Conservation (phyloP, 1,140 invertebrate species). For the Tachypleus tridentatus region DNA sequence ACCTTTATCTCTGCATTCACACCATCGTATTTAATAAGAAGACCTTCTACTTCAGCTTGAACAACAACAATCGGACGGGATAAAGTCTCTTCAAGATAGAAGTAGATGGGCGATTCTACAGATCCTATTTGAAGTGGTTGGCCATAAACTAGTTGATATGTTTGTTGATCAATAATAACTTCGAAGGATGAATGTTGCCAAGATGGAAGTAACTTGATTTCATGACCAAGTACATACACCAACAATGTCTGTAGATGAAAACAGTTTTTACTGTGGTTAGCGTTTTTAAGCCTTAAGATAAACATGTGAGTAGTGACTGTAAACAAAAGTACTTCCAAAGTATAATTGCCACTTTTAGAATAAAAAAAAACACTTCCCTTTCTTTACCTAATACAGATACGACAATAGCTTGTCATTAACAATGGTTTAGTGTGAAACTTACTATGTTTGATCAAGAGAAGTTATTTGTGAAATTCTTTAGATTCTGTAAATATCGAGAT, state of each 20-base stretch:
- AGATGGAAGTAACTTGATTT: conserved; percentile 18
- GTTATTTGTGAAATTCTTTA: too few relatives aligned
- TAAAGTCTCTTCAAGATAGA: conserved; percentile 11
- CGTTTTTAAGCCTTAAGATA: too few relatives aligned
- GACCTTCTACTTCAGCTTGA: conserved; percentile 1
- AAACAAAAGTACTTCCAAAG: too few relatives aligned
- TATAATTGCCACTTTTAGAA: too few relatives aligned
- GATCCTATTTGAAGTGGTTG: conserved; percentile 3
- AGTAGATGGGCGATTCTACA: conserved; percentile 1
- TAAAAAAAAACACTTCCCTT: too few relatives aligned
- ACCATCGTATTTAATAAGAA: conserved; percentile 16
- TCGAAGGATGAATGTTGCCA: conserved; percentile 4
- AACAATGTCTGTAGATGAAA: too few relatives aligned
- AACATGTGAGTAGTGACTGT: too few relatives aligned
- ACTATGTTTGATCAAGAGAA: too few relatives aligned
- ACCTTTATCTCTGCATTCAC: conserved; percentile 15
- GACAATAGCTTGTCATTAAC: too few relatives aligned
- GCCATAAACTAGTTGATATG: conserved; percentile 1
- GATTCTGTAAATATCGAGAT: conserved; percentile 1
- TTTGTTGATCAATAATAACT: conserved; percentile 15
- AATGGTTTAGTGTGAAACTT: too few relatives aligned
- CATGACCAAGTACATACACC: neutral
- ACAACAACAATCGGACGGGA: conserved; percentile 13
- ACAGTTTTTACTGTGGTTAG: too few relatives aligned
- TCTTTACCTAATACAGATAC: too few relatives aligned